Evolutionary conservation across 2,113 vertebrate genomes (phyloP).

Genomic region (Trichomycterus rosablanca): DNA sequence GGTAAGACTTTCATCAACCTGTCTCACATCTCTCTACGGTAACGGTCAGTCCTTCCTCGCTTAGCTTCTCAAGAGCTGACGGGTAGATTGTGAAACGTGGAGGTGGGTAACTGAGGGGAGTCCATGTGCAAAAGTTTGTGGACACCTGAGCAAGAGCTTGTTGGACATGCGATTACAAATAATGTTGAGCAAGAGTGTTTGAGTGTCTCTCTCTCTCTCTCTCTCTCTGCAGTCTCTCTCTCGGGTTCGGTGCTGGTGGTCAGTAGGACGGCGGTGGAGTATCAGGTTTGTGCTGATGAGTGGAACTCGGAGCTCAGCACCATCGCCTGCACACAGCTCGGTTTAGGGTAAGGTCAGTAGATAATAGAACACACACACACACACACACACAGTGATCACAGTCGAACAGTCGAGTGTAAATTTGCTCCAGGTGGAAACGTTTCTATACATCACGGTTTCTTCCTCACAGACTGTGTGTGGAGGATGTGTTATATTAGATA

Average conservation of each 20-base stretch:
- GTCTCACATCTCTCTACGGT: no score
- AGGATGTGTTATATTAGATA: no score
- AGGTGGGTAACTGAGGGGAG: not conserved
- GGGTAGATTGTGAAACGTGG: no score
- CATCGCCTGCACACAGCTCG: constrained; percentile 91
- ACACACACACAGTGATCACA: constrained; percentile 40
- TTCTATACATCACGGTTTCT: no score
- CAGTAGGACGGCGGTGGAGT: constrained; percentile 73
- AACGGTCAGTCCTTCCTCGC: no score
- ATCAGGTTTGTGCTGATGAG: constrained; percentile 85
- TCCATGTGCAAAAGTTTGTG: no score
- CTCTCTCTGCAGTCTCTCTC: constrained; percentile 75
- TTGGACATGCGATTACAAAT: no score
- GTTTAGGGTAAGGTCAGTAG: constrained; percentile 95
- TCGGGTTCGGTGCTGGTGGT: constrained; percentile 69
- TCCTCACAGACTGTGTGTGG: no score
- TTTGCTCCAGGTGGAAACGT: no score
- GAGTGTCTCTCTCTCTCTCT: no score
- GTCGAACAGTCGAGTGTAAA: no score
- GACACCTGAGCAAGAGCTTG: no score
- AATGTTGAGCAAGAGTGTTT: not conserved
- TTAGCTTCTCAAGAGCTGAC: not conserved
- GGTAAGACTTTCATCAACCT: constrained; percentile 65
- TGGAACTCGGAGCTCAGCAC: constrained; percentile 80
- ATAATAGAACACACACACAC: constrained; percentile 48